A percentile compares a stretch with the other conserved stretches of the same genome.
phyloP scores from a whole-genome alignment of 1,140 invertebrate genomes.

The Eurosta solidaginis region DNA sequence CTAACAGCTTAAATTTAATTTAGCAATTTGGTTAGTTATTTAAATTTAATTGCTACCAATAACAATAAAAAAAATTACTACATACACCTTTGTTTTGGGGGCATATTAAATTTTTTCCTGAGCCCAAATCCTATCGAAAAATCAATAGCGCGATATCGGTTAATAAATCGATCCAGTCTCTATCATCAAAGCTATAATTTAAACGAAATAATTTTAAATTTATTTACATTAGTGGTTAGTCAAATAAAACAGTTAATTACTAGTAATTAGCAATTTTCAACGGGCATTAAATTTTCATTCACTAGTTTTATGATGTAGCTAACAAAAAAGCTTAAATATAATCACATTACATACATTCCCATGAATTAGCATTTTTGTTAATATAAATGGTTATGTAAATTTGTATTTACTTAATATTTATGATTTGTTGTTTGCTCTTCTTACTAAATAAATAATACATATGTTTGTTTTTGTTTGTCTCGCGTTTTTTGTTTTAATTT shows the following conservation, averaged over 20 bases:
- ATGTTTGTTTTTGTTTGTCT: too few relatives aligned
- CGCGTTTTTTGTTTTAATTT: too few relatives aligned
- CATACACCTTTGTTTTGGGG: neutral
- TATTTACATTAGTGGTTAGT: neutral
- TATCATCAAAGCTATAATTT: neutral
- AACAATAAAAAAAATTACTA: neutral
- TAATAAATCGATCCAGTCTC: too few relatives aligned
- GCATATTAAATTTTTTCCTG: too few relatives aligned
- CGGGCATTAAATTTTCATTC: neutral
- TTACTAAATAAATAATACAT: too few relatives aligned
- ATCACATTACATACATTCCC: neutral
- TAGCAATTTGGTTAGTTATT: too few relatives aligned
- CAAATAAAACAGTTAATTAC: constrained; percentile 1
- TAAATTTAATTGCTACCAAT: neutral
- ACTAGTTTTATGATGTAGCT: neutral
- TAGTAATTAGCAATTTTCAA: neutral
- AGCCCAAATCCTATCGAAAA: too few relatives aligned
- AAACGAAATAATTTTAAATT: neutral
- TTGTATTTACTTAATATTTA: too few relatives aligned
- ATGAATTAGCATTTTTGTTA: neutral
- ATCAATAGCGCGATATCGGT: too few relatives aligned
- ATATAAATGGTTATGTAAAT: neutral
- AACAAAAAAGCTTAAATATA: neutral
- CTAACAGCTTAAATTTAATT: too few relatives aligned
- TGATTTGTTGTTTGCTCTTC: too few relatives aligned